Conservation (phyloP, 2,797 vertebrate species). For the Gymnoscopelus braueri region DNA sequence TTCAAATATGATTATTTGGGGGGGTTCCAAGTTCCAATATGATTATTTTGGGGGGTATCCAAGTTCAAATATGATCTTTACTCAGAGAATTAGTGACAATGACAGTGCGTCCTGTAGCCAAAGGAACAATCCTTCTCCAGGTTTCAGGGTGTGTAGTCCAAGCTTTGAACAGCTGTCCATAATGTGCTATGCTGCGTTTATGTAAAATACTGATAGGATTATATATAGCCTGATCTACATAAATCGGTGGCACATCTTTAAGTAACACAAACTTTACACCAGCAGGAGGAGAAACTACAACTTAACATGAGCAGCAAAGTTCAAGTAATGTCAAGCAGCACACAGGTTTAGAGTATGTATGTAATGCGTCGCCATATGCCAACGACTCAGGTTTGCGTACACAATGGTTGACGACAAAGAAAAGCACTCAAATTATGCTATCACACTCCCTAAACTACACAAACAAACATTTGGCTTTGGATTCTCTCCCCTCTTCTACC, state of each 20-base stretch:
- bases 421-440: too few relatives aligned
- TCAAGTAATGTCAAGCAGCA: slow-evolving; percentile 20
- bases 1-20: too few relatives aligned
- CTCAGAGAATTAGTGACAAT: too few relatives aligned
- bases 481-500: slow-evolving; percentile 41
- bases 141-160: too few relatives aligned
- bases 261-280: slow-evolving; percentile 17
- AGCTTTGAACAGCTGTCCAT: not conserved
- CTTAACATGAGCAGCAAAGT: slow-evolving; percentile 30
- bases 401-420: too few relatives aligned
- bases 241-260: slow-evolving; percentile 61
- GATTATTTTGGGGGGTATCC: too few relatives aligned
- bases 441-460: too few relatives aligned
- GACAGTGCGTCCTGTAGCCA: too few relatives aligned
- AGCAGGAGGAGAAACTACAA: slow-evolving; percentile 16
- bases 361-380: slow-evolving; percentile 1
- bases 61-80: too few relatives aligned
- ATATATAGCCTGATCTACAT: slow-evolving; percentile 21
- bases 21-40: too few relatives aligned
- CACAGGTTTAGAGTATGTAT: not conserved
- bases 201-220: slow-evolving; percentile 46
- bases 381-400: too few relatives aligned
- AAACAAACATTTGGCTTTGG: slow-evolving; percentile 64
- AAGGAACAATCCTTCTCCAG: too few relatives aligned
- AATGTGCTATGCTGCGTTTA: slow-evolving; percentile 24